These are phyloP conservation scores for Jordanella pulchra DNA, from an alignment of 2,797 vertebrate genomes.

Conservation along the genomic window DNA sequence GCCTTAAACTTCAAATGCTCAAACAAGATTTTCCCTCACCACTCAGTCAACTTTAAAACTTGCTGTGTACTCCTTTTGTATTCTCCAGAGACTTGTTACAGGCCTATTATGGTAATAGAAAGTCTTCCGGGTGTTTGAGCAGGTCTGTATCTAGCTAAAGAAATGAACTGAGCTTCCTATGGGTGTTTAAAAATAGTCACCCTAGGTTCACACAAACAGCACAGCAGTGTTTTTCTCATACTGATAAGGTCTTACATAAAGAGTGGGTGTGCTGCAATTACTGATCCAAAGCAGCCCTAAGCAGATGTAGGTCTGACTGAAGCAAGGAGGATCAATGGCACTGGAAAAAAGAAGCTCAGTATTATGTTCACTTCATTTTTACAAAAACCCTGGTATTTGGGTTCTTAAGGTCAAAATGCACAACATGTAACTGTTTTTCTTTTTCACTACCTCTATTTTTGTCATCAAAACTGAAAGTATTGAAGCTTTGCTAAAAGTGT, in stretches of 20 bases:
- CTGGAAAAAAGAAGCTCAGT: constrained; percentile 22
- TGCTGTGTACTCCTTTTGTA: constrained; percentile 39
- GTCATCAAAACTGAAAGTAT: not conserved
- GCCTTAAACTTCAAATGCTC: constrained; percentile 29
- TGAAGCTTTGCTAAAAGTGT: constrained; percentile 24
- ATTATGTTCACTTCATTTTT: constrained; percentile 42
- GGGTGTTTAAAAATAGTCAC: constrained; percentile 77
- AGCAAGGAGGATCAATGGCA: constrained; percentile 39
- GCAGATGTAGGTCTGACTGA: constrained; percentile 55
- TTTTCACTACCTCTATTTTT: constrained; percentile 15
- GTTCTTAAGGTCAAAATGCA: constrained; percentile 18
- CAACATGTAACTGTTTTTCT: constrained; percentile 41
- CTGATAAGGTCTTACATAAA: constrained; percentile 75
- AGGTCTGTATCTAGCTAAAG: constrained; percentile 67
- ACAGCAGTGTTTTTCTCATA: constrained; percentile 61
- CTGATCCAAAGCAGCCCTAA: constrained; percentile 48
- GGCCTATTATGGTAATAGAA: constrained; percentile 71
- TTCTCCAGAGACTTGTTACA: constrained; percentile 76
- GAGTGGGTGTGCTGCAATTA: constrained; percentile 69
- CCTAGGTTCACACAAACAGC: constrained; percentile 42
- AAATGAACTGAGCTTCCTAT: constrained; percentile 76
- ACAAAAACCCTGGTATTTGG: constrained; percentile 39
- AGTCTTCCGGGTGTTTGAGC: constrained; percentile 63
- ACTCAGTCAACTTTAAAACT: constrained; percentile 30
- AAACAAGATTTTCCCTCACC: constrained; percentile 34